Conservation (phyloP, 2,797 vertebrate species). For the Neosilurus hyrtlii region DNA sequence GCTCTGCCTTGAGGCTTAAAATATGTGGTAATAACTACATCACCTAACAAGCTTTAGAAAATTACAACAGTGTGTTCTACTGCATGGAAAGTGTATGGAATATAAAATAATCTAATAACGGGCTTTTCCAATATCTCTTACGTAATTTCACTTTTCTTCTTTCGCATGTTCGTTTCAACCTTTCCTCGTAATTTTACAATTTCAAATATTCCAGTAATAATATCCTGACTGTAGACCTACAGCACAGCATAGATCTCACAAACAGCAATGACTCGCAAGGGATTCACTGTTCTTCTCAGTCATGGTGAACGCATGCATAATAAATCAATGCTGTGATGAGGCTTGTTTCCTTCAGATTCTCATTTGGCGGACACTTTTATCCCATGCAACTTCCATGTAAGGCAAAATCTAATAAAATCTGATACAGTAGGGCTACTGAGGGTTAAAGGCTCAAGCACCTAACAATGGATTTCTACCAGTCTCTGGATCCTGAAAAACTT, state of each 20-base stretch:
- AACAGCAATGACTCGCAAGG: not conserved
- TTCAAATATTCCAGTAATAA: constrained; percentile 10
- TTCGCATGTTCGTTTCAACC: not conserved
- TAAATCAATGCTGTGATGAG: constrained; percentile 36
- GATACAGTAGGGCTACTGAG: not conserved
- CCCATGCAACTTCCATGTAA: not conserved
- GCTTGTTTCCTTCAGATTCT: constrained; percentile 19
- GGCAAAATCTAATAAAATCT: not conserved
- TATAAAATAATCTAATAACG: not conserved
- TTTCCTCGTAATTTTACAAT: constrained; percentile 3
- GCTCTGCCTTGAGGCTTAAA: not conserved
- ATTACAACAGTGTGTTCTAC: not conserved
- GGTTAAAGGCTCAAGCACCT: constrained; percentile 3
- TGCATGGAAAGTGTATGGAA: not conserved
- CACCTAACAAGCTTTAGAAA: not conserved
- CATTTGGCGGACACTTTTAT: constrained; percentile 4
- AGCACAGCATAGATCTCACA: constrained; percentile 3
- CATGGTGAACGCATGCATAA: constrained; percentile 37
- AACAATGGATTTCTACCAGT: not conserved
- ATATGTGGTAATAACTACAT: not conserved
- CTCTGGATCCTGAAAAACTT: constrained; percentile 1
- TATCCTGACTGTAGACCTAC: constrained; percentile 26
- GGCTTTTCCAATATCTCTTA: not conserved
- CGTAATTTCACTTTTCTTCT: not conserved
- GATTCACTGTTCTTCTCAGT: constrained; percentile 31